These are phyloP conservation scores for Tauraco erythrolophus DNA, from an alignment of 2,113 vertebrate genomes.

Conservation along the genomic window DNA sequence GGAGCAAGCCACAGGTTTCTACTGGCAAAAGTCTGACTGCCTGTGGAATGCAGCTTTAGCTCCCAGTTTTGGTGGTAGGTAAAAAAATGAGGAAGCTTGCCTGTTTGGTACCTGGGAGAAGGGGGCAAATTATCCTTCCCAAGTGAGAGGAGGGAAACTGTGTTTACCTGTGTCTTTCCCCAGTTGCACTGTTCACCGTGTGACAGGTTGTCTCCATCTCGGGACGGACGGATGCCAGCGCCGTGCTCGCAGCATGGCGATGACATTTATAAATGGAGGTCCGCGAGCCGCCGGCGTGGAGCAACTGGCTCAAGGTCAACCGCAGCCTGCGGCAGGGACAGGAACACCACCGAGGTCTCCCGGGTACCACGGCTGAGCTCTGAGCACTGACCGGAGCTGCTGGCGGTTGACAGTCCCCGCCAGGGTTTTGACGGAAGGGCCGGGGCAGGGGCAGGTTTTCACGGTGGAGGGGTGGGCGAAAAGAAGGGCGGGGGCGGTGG, in stretches of 20 bases:
- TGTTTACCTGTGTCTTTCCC: neutral
- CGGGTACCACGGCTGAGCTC: neutral
- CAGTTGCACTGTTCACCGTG: neutral
- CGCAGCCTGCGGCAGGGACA: neutral
- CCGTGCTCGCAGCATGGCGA: neutral
- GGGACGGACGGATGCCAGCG: neutral
- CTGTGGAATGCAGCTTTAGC: neutral
- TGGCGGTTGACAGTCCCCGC: neutral
- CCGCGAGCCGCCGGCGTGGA: neutral
- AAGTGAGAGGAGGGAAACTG: neutral
- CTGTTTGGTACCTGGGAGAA: neutral
- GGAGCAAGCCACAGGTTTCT: neutral
- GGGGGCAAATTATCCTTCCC: neutral
- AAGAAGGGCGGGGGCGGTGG: neutral
- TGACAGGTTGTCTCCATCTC: neutral
- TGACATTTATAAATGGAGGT: neutral
- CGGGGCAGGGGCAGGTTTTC: neutral
- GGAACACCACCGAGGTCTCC: neutral
- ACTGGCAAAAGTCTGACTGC: neutral
- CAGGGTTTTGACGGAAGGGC: neutral
- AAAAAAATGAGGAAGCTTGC: neutral
- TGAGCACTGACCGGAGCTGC: neutral
- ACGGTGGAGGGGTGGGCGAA: neutral
- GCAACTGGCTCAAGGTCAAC: conserved; percentile 35
- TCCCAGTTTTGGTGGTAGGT: neutral